Evolutionary conservation across 2,113 vertebrate species (phyloP).

Genomic region (Arvicanthis niloticus): DNA sequence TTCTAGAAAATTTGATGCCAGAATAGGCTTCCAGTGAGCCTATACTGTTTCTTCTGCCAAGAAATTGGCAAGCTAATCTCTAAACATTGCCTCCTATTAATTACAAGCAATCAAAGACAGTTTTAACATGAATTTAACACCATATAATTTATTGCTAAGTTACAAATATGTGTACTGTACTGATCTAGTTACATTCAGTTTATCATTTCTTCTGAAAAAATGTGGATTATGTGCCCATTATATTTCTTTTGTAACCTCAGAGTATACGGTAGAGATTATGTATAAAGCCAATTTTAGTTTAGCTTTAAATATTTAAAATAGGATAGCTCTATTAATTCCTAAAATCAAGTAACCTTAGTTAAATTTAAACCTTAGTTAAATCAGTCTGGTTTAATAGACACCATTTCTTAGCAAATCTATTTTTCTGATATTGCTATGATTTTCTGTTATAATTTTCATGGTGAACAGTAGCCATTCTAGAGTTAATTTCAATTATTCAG

Average conservation of each 20-base stretch:
- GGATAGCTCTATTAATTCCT: background rate
- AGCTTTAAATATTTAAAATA: background rate
- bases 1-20: background rate
- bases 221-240: background rate
- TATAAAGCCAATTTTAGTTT: background rate
- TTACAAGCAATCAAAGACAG: constrained; percentile 40
- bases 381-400: background rate
- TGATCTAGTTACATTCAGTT: background rate
- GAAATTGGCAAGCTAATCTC: constrained; percentile 11
- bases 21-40: background rate
- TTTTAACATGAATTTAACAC: background rate
- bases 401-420: background rate
- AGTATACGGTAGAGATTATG: background rate
- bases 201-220: background rate
- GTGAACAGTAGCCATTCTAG: background rate
- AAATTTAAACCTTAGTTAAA: too few species aligned
- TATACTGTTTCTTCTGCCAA: background rate
- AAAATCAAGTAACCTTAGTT: background rate
- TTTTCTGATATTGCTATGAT: background rate
- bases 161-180: background rate
- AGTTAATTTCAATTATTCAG: background rate
- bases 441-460: background rate
- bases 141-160: background rate
- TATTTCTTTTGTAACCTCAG: background rate
- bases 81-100: constrained; percentile 8